Base-by-base conservation (phyloP, 2,797 vertebrate genomes). In the Paratrypauchen microcephalus region DNA sequence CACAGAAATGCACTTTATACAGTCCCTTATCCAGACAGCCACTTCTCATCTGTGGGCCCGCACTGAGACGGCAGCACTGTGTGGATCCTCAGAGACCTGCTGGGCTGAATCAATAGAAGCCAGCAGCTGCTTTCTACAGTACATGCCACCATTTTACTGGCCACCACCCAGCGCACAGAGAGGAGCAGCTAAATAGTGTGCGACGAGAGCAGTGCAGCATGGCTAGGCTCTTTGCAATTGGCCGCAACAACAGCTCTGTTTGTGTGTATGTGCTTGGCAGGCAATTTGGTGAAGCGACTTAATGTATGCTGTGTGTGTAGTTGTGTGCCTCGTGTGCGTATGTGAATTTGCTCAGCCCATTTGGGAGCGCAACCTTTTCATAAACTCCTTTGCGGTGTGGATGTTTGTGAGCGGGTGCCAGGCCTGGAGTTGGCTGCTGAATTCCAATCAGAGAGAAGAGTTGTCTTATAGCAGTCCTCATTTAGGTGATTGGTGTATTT, bases 91-190 rank as follows among this genome's bases (percentile, higher is more conserved):
- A 77, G 87, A 83, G 84, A 88, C 79, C 82, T 47, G 83, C 83
- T 82, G 89, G 85, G 84, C 84, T 85, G 88, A 91, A 92, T 92
- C 91, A 91, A 89, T 90, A 86, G 86, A 84, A 87, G 86, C 87
- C 89, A 88, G 83, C 87, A 87, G 86, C 87, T 86, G 86, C 84
- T 80, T 80, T 88, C 75, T 76, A 85, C 85, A 86, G 82, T 83
- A 77, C 88, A 78, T 73, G 73, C 87, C 85, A 88, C 88, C 87
- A 86, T 89, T 88, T 91, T 72, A 82, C 88, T 90, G 89, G 88
- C 87, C 80, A 79, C 76, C 72, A 64, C 79, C 87, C 88, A 88
- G 80, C 57, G 30, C 83, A 80, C 73, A 70, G 18, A 77, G 67
- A 84, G 79, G 72, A 72, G 80, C 78, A 66, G 78, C 80, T 86